Evolutionary conservation across 1,140 invertebrate genomes (phyloP).

Genomic region (Aporrectodea caliginosa): DNA sequence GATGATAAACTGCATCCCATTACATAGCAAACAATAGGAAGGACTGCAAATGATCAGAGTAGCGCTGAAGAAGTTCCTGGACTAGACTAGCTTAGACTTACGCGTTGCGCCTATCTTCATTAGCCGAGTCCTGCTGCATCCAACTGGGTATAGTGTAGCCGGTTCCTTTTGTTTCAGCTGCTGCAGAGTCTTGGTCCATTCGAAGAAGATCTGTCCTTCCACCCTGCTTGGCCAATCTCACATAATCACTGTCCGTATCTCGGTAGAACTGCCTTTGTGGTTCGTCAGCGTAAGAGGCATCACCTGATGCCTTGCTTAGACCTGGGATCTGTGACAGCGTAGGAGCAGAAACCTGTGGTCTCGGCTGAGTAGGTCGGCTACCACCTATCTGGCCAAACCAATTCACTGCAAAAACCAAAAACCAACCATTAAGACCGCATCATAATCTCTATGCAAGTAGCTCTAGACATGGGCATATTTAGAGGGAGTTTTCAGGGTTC

Average conservation of each 20-base stretch:
- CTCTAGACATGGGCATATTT: no score
- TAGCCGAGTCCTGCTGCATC: neutral
- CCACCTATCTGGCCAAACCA: neutral
- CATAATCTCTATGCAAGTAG: no score
- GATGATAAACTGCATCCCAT: no score
- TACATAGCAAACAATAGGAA: no score
- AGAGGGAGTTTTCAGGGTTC: no score
- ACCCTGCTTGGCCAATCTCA: neutral
- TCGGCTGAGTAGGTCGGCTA: neutral
- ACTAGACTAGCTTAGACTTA: no score
- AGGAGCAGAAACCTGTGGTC: neutral
- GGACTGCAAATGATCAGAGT: no score
- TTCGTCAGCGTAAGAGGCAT: neutral
- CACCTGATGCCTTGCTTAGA: neutral
- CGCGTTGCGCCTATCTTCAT: neutral
- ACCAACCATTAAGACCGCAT: no score
- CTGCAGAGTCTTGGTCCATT: neutral
- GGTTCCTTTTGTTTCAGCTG: neutral
- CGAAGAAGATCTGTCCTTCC: neutral
- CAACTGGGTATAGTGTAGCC: neutral
- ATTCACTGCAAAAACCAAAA: neutral
- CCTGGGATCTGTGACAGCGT: neutral
- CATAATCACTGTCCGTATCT: neutral
- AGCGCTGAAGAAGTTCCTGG: no score
- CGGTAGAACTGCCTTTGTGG: neutral